phyloP scores from a whole-genome alignment of 2,888 invertebrate genomes.

The Zhengitettix transpicula region DNA sequence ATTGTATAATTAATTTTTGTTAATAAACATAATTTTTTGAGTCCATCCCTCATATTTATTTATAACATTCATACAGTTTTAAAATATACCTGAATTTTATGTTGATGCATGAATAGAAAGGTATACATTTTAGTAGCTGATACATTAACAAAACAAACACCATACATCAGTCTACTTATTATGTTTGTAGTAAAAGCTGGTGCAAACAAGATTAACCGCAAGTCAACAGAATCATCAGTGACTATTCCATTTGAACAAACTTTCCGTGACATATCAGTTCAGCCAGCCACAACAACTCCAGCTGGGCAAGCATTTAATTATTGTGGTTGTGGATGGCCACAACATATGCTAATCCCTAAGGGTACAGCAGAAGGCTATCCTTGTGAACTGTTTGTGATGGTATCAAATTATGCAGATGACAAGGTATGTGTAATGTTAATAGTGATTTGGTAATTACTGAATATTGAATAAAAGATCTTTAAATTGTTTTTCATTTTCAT shows the following conservation, averaged over 20 bases:
- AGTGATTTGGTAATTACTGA: too few species aligned
- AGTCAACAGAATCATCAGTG: conserved; percentile 57
- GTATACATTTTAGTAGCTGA: too few species aligned
- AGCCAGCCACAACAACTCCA: conserved; percentile 38
- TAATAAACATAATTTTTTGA: too few species aligned
- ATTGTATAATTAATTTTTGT: too few species aligned
- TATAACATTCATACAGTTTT: too few species aligned
- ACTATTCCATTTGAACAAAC: conserved; percentile 71
- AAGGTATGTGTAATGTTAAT: conserved; percentile 11
- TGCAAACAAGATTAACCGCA: conserved; percentile 44
- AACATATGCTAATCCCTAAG: conserved; percentile 38
- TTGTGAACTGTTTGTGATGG: conserved; percentile 19
- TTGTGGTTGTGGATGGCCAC: conserved; percentile 62
- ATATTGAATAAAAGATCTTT: too few species aligned
- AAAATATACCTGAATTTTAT: too few species aligned
- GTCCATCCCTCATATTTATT: too few species aligned
- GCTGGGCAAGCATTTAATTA: conserved; percentile 37
- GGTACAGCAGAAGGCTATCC: conserved; percentile 23
- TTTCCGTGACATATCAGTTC: conserved; percentile 45
- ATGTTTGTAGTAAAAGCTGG: conserved; percentile 42
- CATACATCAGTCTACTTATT: too few species aligned
- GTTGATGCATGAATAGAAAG: too few species aligned
- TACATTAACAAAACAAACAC: too few species aligned
- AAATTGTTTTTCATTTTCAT: too few species aligned
- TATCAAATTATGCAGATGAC: conserved; percentile 18